phyloP scores from a whole-genome alignment of 2,113 vertebrate genomes.

The Eretmodus cyanostictus region DNA sequence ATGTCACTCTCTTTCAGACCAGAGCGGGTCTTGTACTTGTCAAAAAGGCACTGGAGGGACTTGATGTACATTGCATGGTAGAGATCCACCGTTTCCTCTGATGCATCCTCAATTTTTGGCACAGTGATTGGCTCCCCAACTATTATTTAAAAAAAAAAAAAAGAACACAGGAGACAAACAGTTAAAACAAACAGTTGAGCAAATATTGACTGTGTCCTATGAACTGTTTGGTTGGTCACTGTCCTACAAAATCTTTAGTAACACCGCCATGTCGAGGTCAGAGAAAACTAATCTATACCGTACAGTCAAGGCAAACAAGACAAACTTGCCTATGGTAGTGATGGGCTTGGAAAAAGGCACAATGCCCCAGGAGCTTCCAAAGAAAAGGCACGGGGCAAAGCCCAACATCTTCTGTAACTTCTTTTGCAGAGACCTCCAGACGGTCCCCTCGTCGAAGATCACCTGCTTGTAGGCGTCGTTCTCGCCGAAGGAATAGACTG shows the following conservation, averaged over 20 bases:
- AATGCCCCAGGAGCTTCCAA: slow-evolving; percentile 81
- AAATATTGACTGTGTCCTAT: neutral
- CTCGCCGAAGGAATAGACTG: slow-evolving; percentile 92
- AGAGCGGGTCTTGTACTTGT: slow-evolving; percentile 87
- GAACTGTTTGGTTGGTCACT: neutral
- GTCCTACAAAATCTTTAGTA: neutral
- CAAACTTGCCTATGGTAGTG: slow-evolving; percentile 83
- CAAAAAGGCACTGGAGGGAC: slow-evolving; percentile 84
- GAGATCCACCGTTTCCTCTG: slow-evolving; percentile 79
- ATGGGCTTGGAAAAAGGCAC: slow-evolving; percentile 90
- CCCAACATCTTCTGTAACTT: slow-evolving; percentile 90
- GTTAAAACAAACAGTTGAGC: neutral
- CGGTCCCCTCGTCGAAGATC: slow-evolving; percentile 86
- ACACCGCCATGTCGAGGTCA: neutral
- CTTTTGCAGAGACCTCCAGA: slow-evolving; percentile 80
- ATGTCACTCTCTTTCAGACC: slow-evolving; percentile 82
- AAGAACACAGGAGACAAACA: neutral
- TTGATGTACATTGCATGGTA: slow-evolving; percentile 88
- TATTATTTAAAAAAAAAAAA: slow-evolving; percentile 20
- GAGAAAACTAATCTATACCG: neutral
- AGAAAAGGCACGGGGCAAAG: slow-evolving; percentile 92
- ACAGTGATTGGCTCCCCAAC: slow-evolving; percentile 95
- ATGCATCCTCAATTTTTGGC: slow-evolving; percentile 82
- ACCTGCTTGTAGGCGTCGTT: slow-evolving; percentile 92
- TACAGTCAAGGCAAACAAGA: neutral